Percentiles rank a stretch among this genome's conserved stretches.
Conservation (phyloP, 2,113 vertebrate genomes). For the Callipepla squamata region DNA sequence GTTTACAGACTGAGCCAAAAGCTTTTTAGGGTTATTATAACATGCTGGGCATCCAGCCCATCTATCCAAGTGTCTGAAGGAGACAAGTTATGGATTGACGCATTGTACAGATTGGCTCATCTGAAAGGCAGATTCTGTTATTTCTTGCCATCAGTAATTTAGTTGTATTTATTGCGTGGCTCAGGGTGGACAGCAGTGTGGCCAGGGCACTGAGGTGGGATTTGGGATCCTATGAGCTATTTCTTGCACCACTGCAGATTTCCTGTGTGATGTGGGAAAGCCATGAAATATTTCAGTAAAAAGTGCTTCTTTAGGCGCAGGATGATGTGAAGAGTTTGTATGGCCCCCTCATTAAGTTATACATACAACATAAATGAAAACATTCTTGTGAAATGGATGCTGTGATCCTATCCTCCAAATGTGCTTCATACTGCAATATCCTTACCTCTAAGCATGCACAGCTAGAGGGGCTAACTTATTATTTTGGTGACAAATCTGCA, state of each 20-base stretch:
- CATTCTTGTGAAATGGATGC: rapidly evolving
- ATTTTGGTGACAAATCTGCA: neutral
- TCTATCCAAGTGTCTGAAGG: constrained; percentile 71
- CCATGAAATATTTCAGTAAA: neutral
- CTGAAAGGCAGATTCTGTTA: constrained; percentile 59
- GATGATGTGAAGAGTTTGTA: neutral
- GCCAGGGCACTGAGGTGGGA: neutral
- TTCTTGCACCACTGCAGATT: neutral
- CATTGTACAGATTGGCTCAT: constrained; percentile 55
- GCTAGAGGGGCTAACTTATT: neutral
- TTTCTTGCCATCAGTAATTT: constrained; percentile 49
- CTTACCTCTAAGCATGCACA: rapidly evolving
- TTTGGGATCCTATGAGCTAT: constrained; percentile 4
- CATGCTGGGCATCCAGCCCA: constrained; percentile 70
- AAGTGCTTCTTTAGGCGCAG: neutral
- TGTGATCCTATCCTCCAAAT: rapidly evolving
- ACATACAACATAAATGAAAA: rapidly evolving
- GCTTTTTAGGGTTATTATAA: constrained; percentile 75
- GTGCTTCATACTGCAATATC: rapidly evolving
- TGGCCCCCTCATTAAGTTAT: neutral
- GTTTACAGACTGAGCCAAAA: constrained; percentile 69
- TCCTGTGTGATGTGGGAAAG: neutral
- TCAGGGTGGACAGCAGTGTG: neutral
- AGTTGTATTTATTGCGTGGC: constrained; percentile 23
- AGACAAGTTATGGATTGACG: constrained; percentile 73